Base-by-base conservation (phyloP, 2,797 vertebrate genomes). In the Melanogrammus aeglefinus region DNA sequence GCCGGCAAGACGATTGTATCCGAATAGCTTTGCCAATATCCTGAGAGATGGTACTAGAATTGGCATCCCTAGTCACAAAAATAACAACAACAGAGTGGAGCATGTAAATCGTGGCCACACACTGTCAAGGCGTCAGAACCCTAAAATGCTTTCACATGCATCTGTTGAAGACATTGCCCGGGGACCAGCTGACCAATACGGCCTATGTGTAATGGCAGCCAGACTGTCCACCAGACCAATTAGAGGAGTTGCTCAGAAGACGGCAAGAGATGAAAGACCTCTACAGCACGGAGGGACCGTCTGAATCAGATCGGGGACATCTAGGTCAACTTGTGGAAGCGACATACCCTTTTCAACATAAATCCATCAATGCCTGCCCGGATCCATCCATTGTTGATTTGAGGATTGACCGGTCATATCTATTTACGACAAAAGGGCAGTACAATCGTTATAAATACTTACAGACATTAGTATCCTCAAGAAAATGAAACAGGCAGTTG, bases 321-420 rank as follows among this genome's bases (percentile, higher is more conserved):
- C 21, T 83, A n/a, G 78, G 12, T 77, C 41, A 80, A 72, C 18
- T 81, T 74, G 80, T 83, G 75, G 72, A 80, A 36, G 27, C 66
- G 74, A 81, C 77, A 14, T 79, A 79, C 38, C 80, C 72, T 12
- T 75, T 77, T 6, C 82, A 83, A 75, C 7, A 47, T 14, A 72
- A 80, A 70, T 14, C 24, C 63, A 83, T 81, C 66, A 80, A 81
- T 73, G 44, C 72, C 72, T 36, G 31, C 24, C 82, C 77, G 79
- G 21, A 77, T 2, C 77, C 77, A 51, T 80, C 41, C 0, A 72
- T 78, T 83, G 72, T 71, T 76, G 75, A 81, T 10, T 41, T 83
- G 69, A 81, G 80, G 75, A 81, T 3, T 80, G 74, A 84, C 35
- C 81, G 78, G 81, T 72, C 81, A 24, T 79, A 82, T 79, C 79